phyloP scores from a whole-genome alignment of 37 sponge, comb jelly and placozoan species.

The Bolinopsis microptera region DNA sequence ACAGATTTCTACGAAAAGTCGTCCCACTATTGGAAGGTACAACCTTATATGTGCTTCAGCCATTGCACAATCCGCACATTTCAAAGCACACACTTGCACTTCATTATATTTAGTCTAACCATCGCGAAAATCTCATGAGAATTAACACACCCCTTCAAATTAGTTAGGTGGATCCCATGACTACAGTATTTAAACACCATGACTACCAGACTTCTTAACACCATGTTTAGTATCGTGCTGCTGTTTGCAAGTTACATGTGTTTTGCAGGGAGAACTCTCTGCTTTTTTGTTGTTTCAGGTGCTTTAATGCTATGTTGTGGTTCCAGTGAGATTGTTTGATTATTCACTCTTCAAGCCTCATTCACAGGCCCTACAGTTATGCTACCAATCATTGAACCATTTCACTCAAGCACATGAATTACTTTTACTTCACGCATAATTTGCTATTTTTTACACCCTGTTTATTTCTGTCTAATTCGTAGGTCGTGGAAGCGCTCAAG shows the following conservation, averaged over 20 bases:
- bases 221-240: no score
- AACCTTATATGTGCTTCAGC: background rate
- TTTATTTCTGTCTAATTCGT: background rate
- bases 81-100: background rate
- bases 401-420: no score
- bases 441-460: background rate
- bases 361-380: background rate
- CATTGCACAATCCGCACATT: conserved; percentile 14
- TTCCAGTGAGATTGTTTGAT: background rate
- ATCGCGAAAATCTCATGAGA: background rate
- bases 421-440: background rate
- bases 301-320: background rate
- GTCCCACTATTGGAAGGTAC: conserved; percentile 8
- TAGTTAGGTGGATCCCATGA: background rate
- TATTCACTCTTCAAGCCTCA: background rate
- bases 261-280: background rate
- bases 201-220: no score
- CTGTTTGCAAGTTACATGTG: no score
- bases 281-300: background rate
- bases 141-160: background rate
- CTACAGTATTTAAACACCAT: background rate
- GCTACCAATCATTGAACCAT: no score
- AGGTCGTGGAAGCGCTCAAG: conserved; percentile 45
- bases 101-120: background rate
- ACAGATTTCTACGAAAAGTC: background rate